phyloP scores from a whole-genome alignment of 2,113 vertebrate species.

The Rafetus swinhoei region DNA sequence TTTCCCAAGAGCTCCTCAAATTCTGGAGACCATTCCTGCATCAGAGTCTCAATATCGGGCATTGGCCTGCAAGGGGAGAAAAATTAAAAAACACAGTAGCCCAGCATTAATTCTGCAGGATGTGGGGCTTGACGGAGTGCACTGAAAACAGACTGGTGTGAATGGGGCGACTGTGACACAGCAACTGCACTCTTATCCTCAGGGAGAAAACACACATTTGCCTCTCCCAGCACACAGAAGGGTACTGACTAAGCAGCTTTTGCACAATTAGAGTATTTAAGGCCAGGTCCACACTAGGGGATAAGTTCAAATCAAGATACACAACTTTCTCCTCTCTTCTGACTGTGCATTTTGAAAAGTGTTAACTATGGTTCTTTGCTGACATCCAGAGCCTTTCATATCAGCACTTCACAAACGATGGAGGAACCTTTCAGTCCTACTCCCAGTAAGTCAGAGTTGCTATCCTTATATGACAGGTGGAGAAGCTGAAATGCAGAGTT shows the following conservation, averaged over 20 bases:
- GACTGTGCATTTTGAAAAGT: neutral
- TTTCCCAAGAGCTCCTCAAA: slow-evolving; percentile 92
- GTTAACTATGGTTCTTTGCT: neutral
- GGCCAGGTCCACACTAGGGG: too few species aligned
- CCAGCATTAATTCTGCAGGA: neutral
- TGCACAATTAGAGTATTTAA: too few species aligned
- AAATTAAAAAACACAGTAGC: neutral
- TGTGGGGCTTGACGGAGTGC: neutral
- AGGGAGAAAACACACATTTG: neutral
- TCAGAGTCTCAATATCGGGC: slow-evolving; percentile 93
- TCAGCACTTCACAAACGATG: neutral
- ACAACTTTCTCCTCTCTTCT: neutral
- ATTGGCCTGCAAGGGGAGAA: slow-evolving; percentile 78
- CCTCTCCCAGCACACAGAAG: neutral
- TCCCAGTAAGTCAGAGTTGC: neutral
- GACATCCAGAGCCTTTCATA: neutral
- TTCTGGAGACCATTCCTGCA: slow-evolving; percentile 96
- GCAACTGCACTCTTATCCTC: neutral
- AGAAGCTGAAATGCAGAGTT: neutral
- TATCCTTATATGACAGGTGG: neutral
- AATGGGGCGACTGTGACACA: neutral
- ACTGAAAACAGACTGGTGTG: neutral
- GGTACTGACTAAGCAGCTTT: neutral
- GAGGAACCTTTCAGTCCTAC: neutral
- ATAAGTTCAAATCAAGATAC: too few species aligned